Evolutionary conservation across 2,888 invertebrate genomes (phyloP).

Genomic region (Thysanoteuthis rhombus): DNA sequence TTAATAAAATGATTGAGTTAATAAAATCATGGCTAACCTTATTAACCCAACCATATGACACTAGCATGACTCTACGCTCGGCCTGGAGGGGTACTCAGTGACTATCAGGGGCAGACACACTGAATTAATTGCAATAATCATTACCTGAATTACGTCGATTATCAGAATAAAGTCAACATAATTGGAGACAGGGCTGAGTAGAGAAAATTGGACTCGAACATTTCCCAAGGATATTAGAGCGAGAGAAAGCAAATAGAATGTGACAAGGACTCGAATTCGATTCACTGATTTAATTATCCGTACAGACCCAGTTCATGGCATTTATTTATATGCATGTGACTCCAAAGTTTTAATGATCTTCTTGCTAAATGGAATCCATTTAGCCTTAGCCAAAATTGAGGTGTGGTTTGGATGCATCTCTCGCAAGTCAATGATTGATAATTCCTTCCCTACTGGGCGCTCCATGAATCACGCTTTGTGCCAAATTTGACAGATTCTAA

Average conservation of each 20-base stretch:
- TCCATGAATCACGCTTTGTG: too few relatives aligned
- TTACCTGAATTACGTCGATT: background rate
- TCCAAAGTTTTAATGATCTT: background rate
- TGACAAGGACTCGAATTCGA: background rate
- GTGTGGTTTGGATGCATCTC: background rate
- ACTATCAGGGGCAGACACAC: background rate
- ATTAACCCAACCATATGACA: background rate
- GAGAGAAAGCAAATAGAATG: background rate
- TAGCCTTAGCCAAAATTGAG: background rate
- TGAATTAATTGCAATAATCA: background rate
- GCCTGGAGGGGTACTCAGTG: background rate
- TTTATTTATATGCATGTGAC: background rate
- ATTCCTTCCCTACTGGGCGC: too few relatives aligned
- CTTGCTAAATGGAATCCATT: background rate
- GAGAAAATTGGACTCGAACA: background rate
- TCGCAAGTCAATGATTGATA: too few relatives aligned
- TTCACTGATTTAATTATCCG: background rate
- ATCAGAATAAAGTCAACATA: background rate
- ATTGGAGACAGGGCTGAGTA: background rate
- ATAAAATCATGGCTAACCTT: background rate
- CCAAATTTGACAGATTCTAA: too few relatives aligned
- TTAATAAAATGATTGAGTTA: background rate
- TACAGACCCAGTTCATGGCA: background rate
- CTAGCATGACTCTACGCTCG: background rate
- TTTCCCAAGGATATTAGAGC: background rate